Conservation (phyloP, 2,797 vertebrate species). For the Cuculus canorus region DNA sequence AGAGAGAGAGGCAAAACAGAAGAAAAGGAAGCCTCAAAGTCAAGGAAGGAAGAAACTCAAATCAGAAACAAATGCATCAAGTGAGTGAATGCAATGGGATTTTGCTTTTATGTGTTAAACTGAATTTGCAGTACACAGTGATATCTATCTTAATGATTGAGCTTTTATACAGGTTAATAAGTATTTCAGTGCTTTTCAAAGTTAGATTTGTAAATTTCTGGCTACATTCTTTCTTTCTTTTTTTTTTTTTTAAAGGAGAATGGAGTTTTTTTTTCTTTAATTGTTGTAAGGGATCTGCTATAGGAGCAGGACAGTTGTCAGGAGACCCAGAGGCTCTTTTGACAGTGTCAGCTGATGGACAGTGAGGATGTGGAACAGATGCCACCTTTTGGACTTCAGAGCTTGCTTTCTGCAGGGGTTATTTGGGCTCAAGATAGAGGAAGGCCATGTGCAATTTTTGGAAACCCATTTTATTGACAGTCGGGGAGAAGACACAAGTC, state of each 20-base stretch:
- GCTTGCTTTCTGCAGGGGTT: background rate
- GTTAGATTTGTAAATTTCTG: background rate
- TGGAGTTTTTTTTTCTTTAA: background rate
- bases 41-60: constrained; percentile 76
- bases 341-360: background rate
- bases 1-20: constrained; percentile 86
- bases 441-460: background rate
- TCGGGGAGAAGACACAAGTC: background rate
- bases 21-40: constrained; percentile 73
- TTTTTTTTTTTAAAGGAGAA: background rate
- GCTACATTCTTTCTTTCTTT: rapidly evolving
- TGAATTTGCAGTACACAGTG: background rate
- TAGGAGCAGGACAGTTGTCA: background rate
- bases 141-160: background rate
- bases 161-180: background rate
- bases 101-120: background rate
- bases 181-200: background rate
- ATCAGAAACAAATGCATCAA: constrained; percentile 43
- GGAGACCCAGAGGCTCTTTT: background rate
- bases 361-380: background rate
- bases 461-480: background rate
- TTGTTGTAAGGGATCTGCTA: background rate
- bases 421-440: background rate
- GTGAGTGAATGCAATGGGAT: constrained; percentile 56
- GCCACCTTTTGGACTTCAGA: background rate